Evolutionary conservation across 2,113 vertebrate species (phyloP), one percentile per base, ranked within the genome.

Genomic region (Callaeas wilsoni): DNA sequence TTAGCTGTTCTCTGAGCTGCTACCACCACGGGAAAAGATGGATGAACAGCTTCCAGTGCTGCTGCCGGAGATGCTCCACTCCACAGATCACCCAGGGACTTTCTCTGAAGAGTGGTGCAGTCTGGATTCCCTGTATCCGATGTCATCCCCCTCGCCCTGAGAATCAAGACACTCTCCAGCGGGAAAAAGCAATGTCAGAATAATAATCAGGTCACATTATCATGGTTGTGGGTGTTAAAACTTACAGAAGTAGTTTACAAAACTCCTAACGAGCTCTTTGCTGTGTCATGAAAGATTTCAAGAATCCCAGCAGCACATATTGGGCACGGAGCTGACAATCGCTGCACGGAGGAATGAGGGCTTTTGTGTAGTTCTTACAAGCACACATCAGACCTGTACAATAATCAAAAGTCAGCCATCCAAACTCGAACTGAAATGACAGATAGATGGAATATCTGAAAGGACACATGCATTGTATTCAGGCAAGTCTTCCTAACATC

Each of bases 381-480:
- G 67, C 47, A 44, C 13, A 85, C 67, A 77, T 52, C 67, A 90
- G 35, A 70, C 15, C 78, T 37, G 63, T 9, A 8, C 22, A 26
- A 26, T 55, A 80, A 93, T 85, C 78, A 87, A 47, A 88, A 95
- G 82, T 83, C 90, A 94, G 79, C 47, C 87, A 91, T 47, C 68
- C 94, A 56, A 69, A 91, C 71, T 73, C 23, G 2, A 87, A 33
- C n/a, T 76, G 84, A 87, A 95, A 80, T 92, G 93, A 95, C 86
- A 97, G 71, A 74, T 25, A 57, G 85, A 63, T 50, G 53, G 93
- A 73, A 94, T 71, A 89, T 60, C 65, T 86, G 70, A 95, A 91
- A 91, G 67, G 78, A 93, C 84, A 80, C 39, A 1, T 11, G 59
- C 57, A 76, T 44, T 83, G 50, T 44, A 55, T 44, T 90, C 84